These are phyloP conservation scores for Menura novaehollandiae DNA, from an alignment of 2,113 vertebrate genomes.

Conservation along the genomic window DNA sequence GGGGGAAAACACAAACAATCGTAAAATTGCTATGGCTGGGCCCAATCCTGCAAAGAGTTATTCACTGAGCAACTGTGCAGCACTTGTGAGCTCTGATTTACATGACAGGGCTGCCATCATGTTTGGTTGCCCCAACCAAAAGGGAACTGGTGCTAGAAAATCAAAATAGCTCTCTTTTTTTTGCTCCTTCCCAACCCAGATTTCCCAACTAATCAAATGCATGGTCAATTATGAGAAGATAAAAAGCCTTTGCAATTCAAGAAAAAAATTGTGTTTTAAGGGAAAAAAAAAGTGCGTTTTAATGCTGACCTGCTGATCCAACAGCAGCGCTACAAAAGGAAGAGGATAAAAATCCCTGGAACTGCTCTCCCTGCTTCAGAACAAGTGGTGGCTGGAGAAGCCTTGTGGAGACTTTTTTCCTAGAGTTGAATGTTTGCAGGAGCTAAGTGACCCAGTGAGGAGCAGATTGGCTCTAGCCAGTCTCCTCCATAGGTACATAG, in stretches of 20 bases:
- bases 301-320: not conserved
- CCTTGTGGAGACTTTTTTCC: not conserved
- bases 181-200: not conserved
- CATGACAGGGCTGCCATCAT: not conserved
- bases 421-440: not conserved
- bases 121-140: not conserved
- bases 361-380: not conserved
- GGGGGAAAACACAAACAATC: not conserved
- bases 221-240: fast-evolving
- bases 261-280: not conserved
- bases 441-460: not conserved
- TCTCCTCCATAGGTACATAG: not conserved
- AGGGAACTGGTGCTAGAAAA: not conserved
- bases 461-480: not conserved
- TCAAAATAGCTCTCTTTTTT: not conserved
- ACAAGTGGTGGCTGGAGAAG: fast-evolving
- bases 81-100: not conserved
- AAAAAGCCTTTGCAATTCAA: not conserved
- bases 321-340: not conserved
- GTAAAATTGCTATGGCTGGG: not conserved
- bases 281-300: not conserved
- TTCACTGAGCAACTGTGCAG: not conserved
- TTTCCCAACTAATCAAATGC: not conserved
- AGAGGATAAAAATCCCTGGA: not conserved
- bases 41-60: not conserved